These are phyloP conservation scores for Arremon brunneinucha DNA, from an alignment of 2,797 vertebrate genomes.

Conservation along the genomic window DNA sequence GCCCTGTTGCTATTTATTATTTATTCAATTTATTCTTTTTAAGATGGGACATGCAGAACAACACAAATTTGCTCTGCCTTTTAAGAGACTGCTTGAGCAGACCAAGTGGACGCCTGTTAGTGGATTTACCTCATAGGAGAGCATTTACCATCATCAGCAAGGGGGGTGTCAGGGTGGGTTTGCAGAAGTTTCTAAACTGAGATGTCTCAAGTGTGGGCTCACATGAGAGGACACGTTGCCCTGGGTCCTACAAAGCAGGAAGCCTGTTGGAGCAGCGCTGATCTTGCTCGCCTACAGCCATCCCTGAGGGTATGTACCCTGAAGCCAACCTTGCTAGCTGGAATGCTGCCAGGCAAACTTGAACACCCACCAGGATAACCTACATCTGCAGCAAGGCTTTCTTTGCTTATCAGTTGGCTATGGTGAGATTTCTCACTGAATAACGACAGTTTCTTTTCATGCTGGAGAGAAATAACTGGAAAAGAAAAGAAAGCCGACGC, in stretches of 20 bases:
- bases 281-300: not conserved
- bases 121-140: not conserved
- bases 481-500: not conserved
- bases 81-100: not conserved
- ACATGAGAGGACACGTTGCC: accelerated
- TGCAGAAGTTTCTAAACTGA: not conserved
- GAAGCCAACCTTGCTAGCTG: not conserved
- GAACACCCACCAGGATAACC: not conserved
- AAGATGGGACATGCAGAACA: not conserved
- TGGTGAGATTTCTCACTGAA: not conserved
- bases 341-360: not conserved
- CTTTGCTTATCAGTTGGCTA: not conserved
- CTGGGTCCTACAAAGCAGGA: not conserved
- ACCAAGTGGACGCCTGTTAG: not conserved
- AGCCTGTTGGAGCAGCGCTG: not conserved
- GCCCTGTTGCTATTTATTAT: not conserved
- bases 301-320: not conserved
- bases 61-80: not conserved
- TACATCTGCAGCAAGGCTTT: not conserved
- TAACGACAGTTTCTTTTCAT: not conserved
- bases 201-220: accelerated
- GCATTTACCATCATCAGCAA: not conserved
- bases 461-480: not conserved
- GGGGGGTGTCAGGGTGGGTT: not conserved
- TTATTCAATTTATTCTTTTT: not conserved